These are phyloP conservation scores for Apotomis betuletana DNA, from an alignment of 2,888 invertebrate species.

Conservation along the genomic window DNA sequence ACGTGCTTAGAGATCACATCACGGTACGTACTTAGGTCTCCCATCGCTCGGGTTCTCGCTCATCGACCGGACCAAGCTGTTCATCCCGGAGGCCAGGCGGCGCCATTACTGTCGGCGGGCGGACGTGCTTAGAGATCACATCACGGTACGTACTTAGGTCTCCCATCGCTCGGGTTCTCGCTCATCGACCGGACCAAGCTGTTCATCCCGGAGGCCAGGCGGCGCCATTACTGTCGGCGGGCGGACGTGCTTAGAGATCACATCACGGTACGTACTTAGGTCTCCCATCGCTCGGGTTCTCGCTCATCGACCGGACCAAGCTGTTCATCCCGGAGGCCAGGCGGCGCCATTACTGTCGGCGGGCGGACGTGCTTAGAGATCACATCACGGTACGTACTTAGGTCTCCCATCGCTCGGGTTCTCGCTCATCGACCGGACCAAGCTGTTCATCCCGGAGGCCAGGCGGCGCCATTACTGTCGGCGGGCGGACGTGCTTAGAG, in stretches of 20 bases:
- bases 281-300: too few species aligned
- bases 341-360: constrained; percentile 55
- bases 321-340: constrained; percentile 67
- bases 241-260: constrained; percentile 63
- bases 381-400: constrained; percentile 67
- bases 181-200: constrained; percentile 53
- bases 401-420: too few species aligned
- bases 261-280: constrained; percentile 66
- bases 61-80: constrained; percentile 56
- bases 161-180: too few species aligned
- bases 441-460: constrained; percentile 67
- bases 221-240: constrained; percentile 56
- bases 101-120: constrained; percentile 59
- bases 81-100: constrained; percentile 62
- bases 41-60: too few species aligned
- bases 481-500: constrained; percentile 60
- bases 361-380: constrained; percentile 61
- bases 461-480: constrained; percentile 57
- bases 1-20: constrained; percentile 65
- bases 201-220: constrained; percentile 64
- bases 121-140: constrained; percentile 61
- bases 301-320: constrained; percentile 49
- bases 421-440: constrained; percentile 47
- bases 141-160: constrained; percentile 68
- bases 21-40: constrained; percentile 64